These are phyloP conservation scores for Meleagris gallopavo DNA, from an alignment of 2,113 vertebrate genomes.

Conservation along the genomic window DNA sequence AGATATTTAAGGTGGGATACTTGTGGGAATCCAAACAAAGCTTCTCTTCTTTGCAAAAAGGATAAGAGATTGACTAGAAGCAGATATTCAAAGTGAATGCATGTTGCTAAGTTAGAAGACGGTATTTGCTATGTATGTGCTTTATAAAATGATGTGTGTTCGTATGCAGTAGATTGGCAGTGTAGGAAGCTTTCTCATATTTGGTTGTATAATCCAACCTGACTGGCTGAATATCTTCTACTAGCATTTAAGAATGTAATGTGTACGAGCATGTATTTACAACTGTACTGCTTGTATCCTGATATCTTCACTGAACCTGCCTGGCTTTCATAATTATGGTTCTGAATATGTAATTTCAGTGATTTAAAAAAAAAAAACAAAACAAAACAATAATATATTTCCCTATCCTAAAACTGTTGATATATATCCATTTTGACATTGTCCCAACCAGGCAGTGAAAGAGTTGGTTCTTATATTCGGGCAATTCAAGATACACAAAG, in stretches of 20 bases:
- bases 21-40: not conserved
- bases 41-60: not conserved
- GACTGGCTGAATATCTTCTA: not conserved
- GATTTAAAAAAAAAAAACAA: not conserved
- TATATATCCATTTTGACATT: not conserved
- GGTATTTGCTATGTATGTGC: fast-evolving
- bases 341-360: not conserved
- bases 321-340: not conserved
- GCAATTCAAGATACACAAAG: not conserved
- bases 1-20: not conserved
- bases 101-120: not conserved
- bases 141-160: not conserved
- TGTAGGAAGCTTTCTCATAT: not conserved
- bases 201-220: not conserved
- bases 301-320: not conserved
- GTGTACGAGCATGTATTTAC: not conserved
- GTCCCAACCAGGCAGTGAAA: not conserved
- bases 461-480: not conserved
- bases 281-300: not conserved
- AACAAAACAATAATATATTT: too few species aligned
- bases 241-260: not conserved
- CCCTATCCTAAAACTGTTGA: not conserved
- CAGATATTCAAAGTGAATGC: not conserved
- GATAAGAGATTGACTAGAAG: not conserved
- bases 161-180: not conserved